Percentiles rank a stretch among this genome's conserved stretches.
phyloP scores from a whole-genome alignment of 2,113 vertebrate species.

The Megalops atlanticus region DNA sequence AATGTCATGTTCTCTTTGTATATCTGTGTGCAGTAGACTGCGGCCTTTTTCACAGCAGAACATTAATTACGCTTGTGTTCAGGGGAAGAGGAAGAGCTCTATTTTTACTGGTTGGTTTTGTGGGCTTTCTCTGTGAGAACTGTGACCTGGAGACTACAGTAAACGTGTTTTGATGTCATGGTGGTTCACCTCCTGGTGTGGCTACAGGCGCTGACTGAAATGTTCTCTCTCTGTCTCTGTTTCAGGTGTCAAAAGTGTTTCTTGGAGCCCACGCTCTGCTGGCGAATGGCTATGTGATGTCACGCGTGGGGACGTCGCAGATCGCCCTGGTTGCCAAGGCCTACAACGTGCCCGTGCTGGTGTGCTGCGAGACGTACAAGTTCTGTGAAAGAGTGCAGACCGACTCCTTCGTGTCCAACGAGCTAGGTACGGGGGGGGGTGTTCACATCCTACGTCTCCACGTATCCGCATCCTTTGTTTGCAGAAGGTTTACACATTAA shows the following conservation, averaged over 20 bases:
- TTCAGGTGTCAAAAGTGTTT: constrained; percentile 93
- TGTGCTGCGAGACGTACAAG: constrained; percentile 99
- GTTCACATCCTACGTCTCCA: neutral
- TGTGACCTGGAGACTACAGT: no score
- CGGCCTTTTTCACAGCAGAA: no score
- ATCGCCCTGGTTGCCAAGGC: constrained; percentile 92
- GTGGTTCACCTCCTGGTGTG: neutral
- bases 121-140: no score
- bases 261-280: constrained; percentile 92
- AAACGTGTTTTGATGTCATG: no score
- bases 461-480: neutral
- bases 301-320: constrained; percentile 92
- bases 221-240: neutral
- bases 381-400: constrained; percentile 98
- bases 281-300: constrained; percentile 98
- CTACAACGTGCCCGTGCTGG: constrained; percentile 92
- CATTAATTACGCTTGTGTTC: no score
- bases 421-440: constrained; percentile 79
- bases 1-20: no score
- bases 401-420: constrained; percentile 97
- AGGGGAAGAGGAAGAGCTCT: no score
- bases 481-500: neutral
- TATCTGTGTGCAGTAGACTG: no score
- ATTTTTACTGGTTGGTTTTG: no score
- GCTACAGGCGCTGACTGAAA: neutral